phyloP scores from a whole-genome alignment of 1,140 invertebrate genomes.

The Aricia agestis region DNA sequence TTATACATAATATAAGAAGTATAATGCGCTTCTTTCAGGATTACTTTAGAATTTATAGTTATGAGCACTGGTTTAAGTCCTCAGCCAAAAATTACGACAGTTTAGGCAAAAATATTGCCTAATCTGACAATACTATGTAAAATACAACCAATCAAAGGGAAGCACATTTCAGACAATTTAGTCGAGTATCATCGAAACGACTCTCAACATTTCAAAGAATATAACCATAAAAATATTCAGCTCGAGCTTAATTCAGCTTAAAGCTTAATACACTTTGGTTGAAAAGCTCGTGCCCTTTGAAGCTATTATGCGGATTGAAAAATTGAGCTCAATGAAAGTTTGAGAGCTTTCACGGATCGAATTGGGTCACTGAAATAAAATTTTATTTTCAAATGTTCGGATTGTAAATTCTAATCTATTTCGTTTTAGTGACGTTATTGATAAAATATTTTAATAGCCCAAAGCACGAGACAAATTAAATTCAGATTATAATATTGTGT shows the following conservation, averaged over 20 bases:
- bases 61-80: too few species aligned
- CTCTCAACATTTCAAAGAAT: neutral
- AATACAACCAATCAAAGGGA: too few species aligned
- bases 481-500: too few species aligned
- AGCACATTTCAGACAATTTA: neutral
- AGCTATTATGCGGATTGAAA: neutral
- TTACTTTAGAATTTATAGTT: too few species aligned
- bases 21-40: too few species aligned
- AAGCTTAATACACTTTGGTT: slow-evolving; percentile 3
- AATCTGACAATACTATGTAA: too few species aligned
- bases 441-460: too few species aligned
- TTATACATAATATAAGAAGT: too few species aligned
- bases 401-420: neutral
- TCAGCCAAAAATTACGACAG: too few species aligned
- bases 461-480: too few species aligned
- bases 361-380: neutral
- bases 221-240: neutral
- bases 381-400: neutral
- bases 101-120: too few species aligned
- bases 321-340: slow-evolving; percentile 7
- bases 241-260: neutral
- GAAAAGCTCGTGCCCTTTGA: slow-evolving; percentile 8
- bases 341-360: neutral
- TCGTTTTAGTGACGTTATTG: neutral
- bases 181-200: neutral